phyloP scores from a whole-genome alignment of 1,140 invertebrate species.

The Odontomachus brunneus region DNA sequence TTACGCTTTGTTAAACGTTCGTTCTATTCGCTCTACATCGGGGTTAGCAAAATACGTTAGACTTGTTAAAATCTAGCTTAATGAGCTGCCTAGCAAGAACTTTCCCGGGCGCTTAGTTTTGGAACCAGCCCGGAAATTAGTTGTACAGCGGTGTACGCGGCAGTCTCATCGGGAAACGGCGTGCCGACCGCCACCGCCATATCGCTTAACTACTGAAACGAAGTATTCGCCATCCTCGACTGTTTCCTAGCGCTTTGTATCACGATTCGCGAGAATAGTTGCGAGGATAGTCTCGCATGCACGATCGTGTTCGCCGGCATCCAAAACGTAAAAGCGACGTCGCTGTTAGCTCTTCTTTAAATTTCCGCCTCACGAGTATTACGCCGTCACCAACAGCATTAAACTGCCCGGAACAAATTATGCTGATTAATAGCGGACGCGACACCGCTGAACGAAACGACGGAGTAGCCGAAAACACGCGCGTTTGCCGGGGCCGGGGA shows the following conservation, averaged over 20 bases:
- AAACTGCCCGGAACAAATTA: background rate
- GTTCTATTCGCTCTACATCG: conserved; percentile 3
- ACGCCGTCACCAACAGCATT: background rate
- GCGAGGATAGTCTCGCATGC: no score
- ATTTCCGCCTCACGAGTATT: no score
- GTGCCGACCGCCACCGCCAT: conserved; percentile 29
- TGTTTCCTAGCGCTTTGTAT: conserved; percentile 20
- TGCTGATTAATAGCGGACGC: background rate
- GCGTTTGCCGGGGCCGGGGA: background rate
- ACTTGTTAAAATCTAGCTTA: conserved; percentile 50
- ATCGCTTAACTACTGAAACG: conserved; percentile 44
- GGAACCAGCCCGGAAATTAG: conserved; percentile 34
- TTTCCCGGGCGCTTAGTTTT: conserved; percentile 36
- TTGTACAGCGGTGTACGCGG: conserved; percentile 4
- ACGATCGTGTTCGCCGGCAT: background rate
- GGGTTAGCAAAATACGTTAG: conserved; percentile 36
- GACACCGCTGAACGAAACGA: background rate
- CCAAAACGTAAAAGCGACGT: background rate
- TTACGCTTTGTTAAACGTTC: background rate
- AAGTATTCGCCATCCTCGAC: conserved; percentile 40
- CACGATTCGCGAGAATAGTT: conserved; percentile 26
- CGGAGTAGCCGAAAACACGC: background rate
- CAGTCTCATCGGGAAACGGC: conserved; percentile 42
- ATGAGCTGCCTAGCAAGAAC: conserved; percentile 45
- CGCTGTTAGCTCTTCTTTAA: no score